Evolutionary conservation across 2,888 invertebrate genomes (phyloP).

Genomic region (Epistrophe grossulariae): DNA sequence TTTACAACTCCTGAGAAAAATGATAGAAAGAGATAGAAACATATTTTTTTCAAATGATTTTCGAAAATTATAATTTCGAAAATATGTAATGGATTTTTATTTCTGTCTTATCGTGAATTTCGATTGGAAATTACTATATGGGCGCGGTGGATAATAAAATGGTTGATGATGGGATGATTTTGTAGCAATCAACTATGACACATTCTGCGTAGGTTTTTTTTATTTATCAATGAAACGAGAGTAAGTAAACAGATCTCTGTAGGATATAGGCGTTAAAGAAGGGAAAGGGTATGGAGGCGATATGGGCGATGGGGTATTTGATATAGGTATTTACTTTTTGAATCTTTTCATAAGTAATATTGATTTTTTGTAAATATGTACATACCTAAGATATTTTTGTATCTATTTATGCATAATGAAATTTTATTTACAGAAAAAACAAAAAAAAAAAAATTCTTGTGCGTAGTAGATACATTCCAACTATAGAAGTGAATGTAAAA

Average conservation of each 20-base stretch:
- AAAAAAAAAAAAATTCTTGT: background rate
- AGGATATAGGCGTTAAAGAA: background rate
- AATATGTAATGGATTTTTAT: conserved; percentile 13
- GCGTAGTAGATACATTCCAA: background rate
- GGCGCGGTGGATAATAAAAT: conserved; percentile 16
- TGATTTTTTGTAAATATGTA: background rate
- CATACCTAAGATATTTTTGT: background rate
- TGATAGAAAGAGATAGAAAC: background rate
- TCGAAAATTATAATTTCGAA: conserved; percentile 27
- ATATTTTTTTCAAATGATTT: background rate
- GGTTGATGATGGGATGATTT: conserved; percentile 14
- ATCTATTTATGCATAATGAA: background rate
- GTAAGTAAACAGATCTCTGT: conserved; percentile 3
- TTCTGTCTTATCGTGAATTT: conserved; percentile 6
- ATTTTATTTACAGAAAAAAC: background rate
- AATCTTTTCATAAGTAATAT: background rate
- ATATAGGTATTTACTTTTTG: conserved; percentile 3
- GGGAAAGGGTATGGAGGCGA: background rate
- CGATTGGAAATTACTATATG: conserved; percentile 6
- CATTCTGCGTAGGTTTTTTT: conserved; percentile 21
- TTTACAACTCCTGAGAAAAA: background rate
- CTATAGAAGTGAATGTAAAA: background rate
- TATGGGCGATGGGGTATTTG: background rate
- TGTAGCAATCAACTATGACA: conserved; percentile 20
- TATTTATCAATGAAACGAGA: conserved; percentile 32